Evolutionary conservation across 30 jellyfish, hydroid and myxozoan genomes (phyloP).

Genomic region (Nemopilema nomurai): DNA sequence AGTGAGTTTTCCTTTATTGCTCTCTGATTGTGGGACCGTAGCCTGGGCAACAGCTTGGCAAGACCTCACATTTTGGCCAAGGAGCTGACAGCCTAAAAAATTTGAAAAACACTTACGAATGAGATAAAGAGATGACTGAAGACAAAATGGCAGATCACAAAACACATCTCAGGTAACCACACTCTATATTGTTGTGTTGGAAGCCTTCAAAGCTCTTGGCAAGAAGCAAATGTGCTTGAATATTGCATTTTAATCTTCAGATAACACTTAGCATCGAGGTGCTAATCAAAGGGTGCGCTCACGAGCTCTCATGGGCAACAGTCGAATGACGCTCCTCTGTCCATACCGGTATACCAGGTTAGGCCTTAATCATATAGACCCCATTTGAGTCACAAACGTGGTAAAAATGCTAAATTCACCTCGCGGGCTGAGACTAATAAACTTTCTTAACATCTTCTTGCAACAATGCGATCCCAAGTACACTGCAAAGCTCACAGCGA

Average conservation of each 20-base stretch:
- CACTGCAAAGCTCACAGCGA: background rate
- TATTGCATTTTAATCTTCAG: too few species aligned
- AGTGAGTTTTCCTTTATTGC: background rate
- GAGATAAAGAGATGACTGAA: too few species aligned
- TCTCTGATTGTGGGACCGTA: background rate
- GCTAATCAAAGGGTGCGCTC: too few species aligned
- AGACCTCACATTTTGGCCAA: slow-evolving; percentile 48
- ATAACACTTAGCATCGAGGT: too few species aligned
- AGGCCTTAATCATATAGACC: background rate
- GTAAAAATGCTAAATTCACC: slow-evolving; percentile 3
- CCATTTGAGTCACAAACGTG: background rate
- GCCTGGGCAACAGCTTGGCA: slow-evolving; percentile 37
- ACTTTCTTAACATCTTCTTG: slow-evolving; percentile 44
- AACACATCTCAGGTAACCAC: background rate
- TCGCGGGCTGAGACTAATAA: slow-evolving; percentile 33
- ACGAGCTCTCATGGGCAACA: too few species aligned
- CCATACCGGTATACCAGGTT: too few species aligned
- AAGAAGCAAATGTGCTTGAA: too few species aligned
- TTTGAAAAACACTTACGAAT: background rate
- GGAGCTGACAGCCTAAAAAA: background rate
- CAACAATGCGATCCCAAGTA: background rate
- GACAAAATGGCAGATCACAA: too few species aligned
- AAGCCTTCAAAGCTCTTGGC: too few species aligned
- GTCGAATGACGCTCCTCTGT: too few species aligned
- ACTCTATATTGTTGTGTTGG: too few species aligned